Percentiles rank a stretch among this genome's conserved stretches.
Conservation (phyloP, 2,888 invertebrate genomes). For the Phoronis australis region DNA sequence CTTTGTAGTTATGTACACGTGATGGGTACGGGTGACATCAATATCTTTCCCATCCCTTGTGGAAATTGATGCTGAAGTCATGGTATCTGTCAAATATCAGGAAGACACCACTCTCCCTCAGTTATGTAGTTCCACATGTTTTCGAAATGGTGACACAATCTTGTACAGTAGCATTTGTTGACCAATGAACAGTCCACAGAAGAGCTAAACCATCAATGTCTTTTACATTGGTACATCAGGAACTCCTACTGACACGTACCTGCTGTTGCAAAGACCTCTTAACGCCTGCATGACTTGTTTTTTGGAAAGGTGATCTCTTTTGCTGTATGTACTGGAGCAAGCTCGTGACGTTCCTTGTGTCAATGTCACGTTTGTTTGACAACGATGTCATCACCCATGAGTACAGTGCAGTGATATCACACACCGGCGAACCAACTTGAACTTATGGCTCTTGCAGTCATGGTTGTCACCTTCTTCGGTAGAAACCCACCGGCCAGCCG, state of each 20-base stretch:
- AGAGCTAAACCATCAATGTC: neutral
- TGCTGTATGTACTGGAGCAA: too few species aligned
- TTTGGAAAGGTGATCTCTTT: too few species aligned
- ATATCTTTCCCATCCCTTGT: neutral
- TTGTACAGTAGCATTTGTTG: neutral
- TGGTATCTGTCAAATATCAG: neutral
- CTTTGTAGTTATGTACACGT: too few species aligned
- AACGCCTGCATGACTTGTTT: neutral
- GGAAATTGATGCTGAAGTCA: neutral
- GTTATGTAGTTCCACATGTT: neutral
- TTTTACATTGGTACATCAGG: neutral
- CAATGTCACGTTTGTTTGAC: neutral
- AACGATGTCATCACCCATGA: neutral
- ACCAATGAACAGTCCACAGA: neutral
- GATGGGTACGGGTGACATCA: neutral
- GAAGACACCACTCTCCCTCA: neutral
- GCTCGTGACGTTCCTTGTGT: neutral
- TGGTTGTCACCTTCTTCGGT: neutral
- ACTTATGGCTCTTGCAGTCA: neutral
- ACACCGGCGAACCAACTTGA: neutral
- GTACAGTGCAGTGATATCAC: neutral
- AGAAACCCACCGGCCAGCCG: neutral
- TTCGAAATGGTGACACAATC: too few species aligned
- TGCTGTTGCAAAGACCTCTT: neutral
- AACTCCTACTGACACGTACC: neutral